A percentile compares a stretch with the other conserved stretches of the same genome.
phyloP scores from a whole-genome alignment of 2,113 vertebrate species.

The Choloepus hoffmanni region DNA sequence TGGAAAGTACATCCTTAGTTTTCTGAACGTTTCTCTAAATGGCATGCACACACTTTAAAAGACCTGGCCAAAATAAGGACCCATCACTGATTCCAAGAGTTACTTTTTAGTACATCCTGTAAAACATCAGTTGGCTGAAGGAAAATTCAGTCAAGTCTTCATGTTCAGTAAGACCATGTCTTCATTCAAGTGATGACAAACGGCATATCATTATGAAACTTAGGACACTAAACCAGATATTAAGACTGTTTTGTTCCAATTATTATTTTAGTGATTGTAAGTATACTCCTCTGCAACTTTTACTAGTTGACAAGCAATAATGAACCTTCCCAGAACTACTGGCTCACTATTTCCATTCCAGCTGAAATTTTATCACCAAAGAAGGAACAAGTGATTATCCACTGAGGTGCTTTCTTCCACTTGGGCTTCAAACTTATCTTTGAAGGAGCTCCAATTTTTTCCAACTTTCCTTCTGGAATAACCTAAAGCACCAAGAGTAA shows the following conservation, averaged over 20 bases:
- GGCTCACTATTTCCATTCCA: neutral
- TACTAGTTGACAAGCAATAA: slow-evolving; percentile 16
- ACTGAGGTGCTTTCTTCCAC: neutral
- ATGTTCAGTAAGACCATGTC: slow-evolving; percentile 33
- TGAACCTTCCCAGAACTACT: neutral
- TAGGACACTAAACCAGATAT: neutral
- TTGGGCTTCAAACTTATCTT: neutral
- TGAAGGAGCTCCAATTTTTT: neutral
- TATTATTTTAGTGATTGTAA: neutral
- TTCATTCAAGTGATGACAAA: slow-evolving; percentile 47
- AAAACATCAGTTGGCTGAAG: slow-evolving; percentile 5
- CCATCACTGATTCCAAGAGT: neutral
- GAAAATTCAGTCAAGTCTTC: slow-evolving; percentile 18
- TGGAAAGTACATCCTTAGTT: neutral
- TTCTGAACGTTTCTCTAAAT: neutral
- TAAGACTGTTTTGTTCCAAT: neutral
- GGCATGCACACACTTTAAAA: neutral
- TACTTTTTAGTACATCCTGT: neutral
- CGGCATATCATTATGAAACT: neutral
- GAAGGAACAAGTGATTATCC: neutral
- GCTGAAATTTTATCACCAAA: slow-evolving; percentile 3
- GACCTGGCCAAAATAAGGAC: neutral
- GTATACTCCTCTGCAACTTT: neutral
- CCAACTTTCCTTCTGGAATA: slow-evolving; percentile 33
- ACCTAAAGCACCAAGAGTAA: neutral